phyloP scores from a whole-genome alignment of 1,140 invertebrate species.

The Eumaeus atala region DNA sequence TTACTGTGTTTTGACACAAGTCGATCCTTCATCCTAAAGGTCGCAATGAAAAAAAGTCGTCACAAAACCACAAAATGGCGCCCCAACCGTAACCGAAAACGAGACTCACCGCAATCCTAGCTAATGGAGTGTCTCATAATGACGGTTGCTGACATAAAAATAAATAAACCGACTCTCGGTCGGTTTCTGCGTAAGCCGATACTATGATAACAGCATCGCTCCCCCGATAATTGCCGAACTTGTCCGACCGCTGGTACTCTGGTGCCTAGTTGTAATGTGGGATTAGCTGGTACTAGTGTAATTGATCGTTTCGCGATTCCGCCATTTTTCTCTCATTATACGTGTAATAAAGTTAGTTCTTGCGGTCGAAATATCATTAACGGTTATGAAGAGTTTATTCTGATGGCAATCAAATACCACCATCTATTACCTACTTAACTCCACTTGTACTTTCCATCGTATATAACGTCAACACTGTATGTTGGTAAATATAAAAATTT shows the following conservation, averaged over 20 bases:
- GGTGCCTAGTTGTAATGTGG: constrained; percentile 43
- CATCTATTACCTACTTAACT: too few species aligned
- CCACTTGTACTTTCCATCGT: too few species aligned
- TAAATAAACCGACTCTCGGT: constrained; percentile 73
- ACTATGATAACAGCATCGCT: constrained; percentile 73
- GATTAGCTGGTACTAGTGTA: constrained; percentile 47
- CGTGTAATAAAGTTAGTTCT: constrained; percentile 8
- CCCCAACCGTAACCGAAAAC: constrained; percentile 69
- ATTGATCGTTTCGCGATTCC: constrained; percentile 24
- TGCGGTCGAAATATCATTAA: background rate
- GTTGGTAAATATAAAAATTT: too few species aligned
- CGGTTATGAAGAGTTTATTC: background rate
- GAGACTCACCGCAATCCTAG: constrained; percentile 67
- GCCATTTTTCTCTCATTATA: constrained; percentile 28
- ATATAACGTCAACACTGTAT: too few species aligned
- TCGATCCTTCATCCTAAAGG: constrained; percentile 21
- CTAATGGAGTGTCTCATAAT: constrained; percentile 74
- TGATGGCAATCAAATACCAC: too few species aligned
- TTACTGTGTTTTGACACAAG: constrained; percentile 3
- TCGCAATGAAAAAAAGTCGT: constrained; percentile 32
- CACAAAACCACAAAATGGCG: constrained; percentile 47
- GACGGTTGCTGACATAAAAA: constrained; percentile 74
- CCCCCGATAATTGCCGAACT: constrained; percentile 71
- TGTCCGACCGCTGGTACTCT: constrained; percentile 35
- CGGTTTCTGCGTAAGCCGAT: constrained; percentile 74